These are phyloP conservation scores for Rissa tridactyla DNA, from an alignment of 2,113 vertebrate genomes.

Conservation along the genomic window DNA sequence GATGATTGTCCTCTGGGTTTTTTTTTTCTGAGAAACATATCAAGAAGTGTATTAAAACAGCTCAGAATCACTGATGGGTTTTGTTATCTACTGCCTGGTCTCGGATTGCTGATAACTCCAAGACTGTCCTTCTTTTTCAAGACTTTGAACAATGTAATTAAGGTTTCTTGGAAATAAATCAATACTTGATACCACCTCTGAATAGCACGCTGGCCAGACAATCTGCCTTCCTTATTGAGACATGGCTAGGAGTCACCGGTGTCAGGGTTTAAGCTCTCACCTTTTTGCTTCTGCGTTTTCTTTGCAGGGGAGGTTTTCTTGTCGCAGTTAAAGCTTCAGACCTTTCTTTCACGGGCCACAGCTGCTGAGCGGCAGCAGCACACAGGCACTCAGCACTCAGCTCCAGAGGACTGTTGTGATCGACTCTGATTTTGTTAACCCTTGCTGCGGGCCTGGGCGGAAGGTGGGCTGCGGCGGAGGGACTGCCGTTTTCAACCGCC, in stretches of 20 bases:
- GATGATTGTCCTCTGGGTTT: background rate
- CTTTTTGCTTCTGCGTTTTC: background rate
- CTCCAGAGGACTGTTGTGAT: background rate
- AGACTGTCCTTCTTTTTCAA: background rate
- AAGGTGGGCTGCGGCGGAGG: background rate
- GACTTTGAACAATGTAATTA: constrained; percentile 34
- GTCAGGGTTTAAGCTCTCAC: constrained; percentile 3
- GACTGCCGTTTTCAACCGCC: background rate
- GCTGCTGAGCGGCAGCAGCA: background rate
- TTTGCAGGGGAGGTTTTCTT: background rate
- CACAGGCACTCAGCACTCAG: background rate
- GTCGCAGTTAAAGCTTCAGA: background rate
- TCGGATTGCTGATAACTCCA: background rate
- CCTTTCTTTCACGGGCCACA: background rate
- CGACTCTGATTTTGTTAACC: background rate
- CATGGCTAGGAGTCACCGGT: background rate
- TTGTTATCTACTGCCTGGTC: background rate
- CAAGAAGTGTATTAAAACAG: constrained; percentile 1
- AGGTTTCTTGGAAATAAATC: constrained; percentile 44
- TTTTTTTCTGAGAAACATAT: background rate
- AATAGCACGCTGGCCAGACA: background rate
- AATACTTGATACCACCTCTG: constrained; percentile 16
- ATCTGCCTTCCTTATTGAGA: constrained; percentile 25
- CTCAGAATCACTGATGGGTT: constrained; percentile 7
- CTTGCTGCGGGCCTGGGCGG: background rate